Evolutionary conservation across 2,113 vertebrate genomes (phyloP).

Genomic region (Poecilia latipinna): DNA sequence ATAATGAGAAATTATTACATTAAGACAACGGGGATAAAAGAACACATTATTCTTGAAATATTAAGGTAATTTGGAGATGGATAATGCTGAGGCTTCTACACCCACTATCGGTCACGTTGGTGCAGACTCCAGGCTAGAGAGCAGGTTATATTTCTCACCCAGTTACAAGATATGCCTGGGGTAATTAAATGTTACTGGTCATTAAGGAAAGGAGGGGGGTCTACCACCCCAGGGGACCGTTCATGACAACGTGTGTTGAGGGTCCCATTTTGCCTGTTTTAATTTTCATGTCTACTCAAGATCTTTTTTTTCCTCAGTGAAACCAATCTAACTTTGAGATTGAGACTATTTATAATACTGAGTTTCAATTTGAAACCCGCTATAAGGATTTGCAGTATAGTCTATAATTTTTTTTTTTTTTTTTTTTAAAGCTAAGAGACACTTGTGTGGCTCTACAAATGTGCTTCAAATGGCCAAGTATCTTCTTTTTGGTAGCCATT

Average conservation of each 20-base stretch:
- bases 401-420: too few relatives aligned
- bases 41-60: conserved; percentile 44
- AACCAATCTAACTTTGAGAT: neutral
- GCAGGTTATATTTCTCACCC: conserved; percentile 11
- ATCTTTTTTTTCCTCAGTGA: neutral
- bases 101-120: conserved; percentile 22
- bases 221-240: neutral
- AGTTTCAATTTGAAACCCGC: too few relatives aligned
- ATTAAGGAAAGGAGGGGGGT: neutral
- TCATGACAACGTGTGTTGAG: neutral
- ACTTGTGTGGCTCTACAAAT: neutral
- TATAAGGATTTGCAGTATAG: too few relatives aligned
- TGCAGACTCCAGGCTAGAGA: conserved; percentile 27
- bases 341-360: neutral
- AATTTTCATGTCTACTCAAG: neutral
- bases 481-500: neutral
- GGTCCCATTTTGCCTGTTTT: neutral
- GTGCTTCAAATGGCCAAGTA: neutral
- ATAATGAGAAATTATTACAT: conserved; percentile 39
- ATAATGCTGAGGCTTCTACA: conserved; percentile 24
- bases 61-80: conserved; percentile 35
- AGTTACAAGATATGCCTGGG: conserved; percentile 2
- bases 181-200: conserved; percentile 4
- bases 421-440: too few relatives aligned
- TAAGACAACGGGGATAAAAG: conserved; percentile 28